Evolutionary conservation across 2,113 vertebrate species (phyloP).

Genomic region (Lampris megalopsis): DNA sequence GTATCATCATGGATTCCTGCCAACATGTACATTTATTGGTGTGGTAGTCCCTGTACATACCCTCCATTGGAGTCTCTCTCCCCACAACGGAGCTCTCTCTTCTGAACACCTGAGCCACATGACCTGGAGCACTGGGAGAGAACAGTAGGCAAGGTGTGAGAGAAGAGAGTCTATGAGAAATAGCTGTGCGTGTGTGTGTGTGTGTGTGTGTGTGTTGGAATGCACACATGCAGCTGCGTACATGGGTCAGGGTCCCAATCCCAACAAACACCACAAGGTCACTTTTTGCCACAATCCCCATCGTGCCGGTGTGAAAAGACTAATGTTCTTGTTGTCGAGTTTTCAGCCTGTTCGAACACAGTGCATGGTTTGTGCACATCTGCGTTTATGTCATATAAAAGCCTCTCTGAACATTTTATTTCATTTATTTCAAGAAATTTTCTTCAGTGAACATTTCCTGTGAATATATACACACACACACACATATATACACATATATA

Average conservation of each 20-base stretch:
- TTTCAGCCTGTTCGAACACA: background rate
- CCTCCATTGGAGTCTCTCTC: slow-evolving; percentile 88
- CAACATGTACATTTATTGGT: slow-evolving; percentile 17
- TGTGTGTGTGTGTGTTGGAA: slow-evolving; percentile 2
- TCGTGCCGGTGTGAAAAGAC: slow-evolving; percentile 27
- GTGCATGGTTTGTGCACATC: no score
- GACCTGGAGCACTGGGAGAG: slow-evolving; percentile 89
- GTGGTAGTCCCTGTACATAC: slow-evolving; percentile 56
- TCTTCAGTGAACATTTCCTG: no score
- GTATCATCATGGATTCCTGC: slow-evolving; percentile 23
- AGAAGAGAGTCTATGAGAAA: slow-evolving; percentile 34
- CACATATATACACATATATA: no score
- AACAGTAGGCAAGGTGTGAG: background rate
- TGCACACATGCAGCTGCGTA: background rate
- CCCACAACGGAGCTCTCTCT: slow-evolving; percentile 88
- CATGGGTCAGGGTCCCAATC: background rate
- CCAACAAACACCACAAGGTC: slow-evolving; percentile 38
- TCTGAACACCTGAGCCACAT: slow-evolving; percentile 88
- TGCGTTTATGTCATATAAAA: no score
- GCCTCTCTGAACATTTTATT: no score
- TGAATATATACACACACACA: no score
- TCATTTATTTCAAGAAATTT: no score
- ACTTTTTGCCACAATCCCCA: slow-evolving; percentile 16
- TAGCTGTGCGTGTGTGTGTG: slow-evolving; percentile 23
- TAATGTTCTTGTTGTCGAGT: background rate